Percentiles rank a stretch among this genome's conserved stretches.
Conservation (phyloP, 2,888 invertebrate species). For the Caradrina kadenii region DNA sequence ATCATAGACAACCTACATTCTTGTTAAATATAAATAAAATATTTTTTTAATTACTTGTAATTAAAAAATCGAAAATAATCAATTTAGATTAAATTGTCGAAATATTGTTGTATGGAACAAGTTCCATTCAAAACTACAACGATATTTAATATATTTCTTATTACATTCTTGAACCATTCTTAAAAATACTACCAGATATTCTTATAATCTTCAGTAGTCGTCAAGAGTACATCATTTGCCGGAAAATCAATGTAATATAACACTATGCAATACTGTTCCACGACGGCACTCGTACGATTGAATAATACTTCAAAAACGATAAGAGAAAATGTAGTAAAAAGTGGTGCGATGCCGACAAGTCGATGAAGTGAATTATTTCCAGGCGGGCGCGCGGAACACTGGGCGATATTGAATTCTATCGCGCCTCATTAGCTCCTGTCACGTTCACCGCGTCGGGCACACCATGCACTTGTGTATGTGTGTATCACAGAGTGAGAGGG, state of each 20-base stretch:
- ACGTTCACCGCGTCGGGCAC: constrained; percentile 17
- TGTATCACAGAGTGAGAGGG: background rate
- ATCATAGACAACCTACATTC: background rate
- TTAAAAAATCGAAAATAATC: too few relatives aligned
- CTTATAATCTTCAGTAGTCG: background rate
- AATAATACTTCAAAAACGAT: constrained; percentile 27
- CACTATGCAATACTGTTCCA: constrained; percentile 31
- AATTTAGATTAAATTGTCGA: too few relatives aligned
- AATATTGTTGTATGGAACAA: too few relatives aligned
- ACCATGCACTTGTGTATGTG: background rate
- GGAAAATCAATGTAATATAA: constrained; percentile 34
- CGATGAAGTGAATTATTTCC: constrained; percentile 66
- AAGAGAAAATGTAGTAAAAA: constrained; percentile 19
- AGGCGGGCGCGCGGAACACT: constrained; percentile 55
- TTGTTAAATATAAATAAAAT: too few relatives aligned
- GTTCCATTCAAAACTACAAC: too few relatives aligned
- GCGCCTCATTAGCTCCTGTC: constrained; percentile 63
- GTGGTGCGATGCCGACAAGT: constrained; percentile 51
- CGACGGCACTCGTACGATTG: constrained; percentile 5
- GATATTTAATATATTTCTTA: too few relatives aligned
- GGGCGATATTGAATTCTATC: constrained; percentile 63
- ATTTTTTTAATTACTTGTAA: too few relatives aligned
- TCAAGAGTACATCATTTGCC: constrained; percentile 1
- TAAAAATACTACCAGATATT: background rate
- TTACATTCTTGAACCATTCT: too few relatives aligned